phyloP scores from a whole-genome alignment of 2,113 vertebrate genomes.

The Takifugu bimaculatus region DNA sequence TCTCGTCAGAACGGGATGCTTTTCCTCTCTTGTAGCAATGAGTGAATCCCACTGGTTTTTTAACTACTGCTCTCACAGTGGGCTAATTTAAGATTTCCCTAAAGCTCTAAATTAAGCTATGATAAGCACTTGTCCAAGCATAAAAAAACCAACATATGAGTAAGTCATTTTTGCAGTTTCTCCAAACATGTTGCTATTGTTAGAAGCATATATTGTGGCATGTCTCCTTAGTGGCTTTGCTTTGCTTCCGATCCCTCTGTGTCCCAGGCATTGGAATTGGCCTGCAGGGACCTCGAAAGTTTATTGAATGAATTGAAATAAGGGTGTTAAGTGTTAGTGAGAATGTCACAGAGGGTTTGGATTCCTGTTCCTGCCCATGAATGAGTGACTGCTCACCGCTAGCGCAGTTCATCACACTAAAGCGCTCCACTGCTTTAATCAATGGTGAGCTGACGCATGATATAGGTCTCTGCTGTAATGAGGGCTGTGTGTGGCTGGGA shows the following conservation, averaged over 20 bases:
- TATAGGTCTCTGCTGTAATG: constrained; percentile 15
- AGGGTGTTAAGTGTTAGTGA: constrained; percentile 45
- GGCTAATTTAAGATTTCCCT: neutral
- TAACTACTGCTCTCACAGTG: neutral
- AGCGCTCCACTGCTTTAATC: constrained; percentile 46
- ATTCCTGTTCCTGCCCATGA: constrained; percentile 44
- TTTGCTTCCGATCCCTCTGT: neutral
- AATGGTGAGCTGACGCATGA: constrained; percentile 33
- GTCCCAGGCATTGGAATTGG: constrained; percentile 13
- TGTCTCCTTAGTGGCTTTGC: neutral
- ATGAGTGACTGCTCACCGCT: constrained; percentile 38
- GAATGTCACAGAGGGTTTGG: constrained; percentile 51
- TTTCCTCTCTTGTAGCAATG: neutral
- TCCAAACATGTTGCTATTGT: neutral
- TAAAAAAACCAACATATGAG: neutral
- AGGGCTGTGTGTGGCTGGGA: neutral
- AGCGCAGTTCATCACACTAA: constrained; percentile 51
- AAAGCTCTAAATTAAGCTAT: neutral
- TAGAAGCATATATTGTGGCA: neutral
- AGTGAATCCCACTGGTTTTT: neutral
- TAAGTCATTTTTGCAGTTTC: neutral
- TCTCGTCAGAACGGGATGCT: neutral
- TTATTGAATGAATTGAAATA: constrained; percentile 48
- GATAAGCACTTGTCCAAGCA: neutral
- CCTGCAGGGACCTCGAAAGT: constrained; percentile 24